Evolutionary conservation across 2,113 vertebrate species (phyloP).

Genomic region (Egretta garzetta): DNA sequence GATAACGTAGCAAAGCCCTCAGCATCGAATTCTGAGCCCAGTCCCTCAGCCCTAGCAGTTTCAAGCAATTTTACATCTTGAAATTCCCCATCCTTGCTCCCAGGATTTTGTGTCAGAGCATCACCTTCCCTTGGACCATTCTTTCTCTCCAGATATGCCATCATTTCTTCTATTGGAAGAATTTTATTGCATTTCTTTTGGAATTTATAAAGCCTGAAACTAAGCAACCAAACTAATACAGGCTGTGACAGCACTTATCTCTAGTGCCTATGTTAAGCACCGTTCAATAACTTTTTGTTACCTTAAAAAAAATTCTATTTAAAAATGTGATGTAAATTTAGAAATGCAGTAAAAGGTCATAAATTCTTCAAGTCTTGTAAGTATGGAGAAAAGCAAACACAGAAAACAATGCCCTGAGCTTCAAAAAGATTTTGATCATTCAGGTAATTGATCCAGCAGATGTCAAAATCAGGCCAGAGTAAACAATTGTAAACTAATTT

Average conservation of each 20-base stretch:
- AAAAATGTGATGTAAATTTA: neutral
- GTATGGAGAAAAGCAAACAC: neutral
- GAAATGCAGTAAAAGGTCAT: neutral
- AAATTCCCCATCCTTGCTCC: neutral
- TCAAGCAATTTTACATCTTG: neutral
- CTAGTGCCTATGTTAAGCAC: neutral
- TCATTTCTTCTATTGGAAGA: neutral
- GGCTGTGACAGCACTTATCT: neutral
- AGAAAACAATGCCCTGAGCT: conserved; percentile 28
- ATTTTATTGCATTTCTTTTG: neutral
- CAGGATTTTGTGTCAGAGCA: neutral
- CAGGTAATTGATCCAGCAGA: neutral
- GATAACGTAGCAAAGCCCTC: neutral
- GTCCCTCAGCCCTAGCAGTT: neutral
- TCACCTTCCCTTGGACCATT: neutral
- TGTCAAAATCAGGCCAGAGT: conserved; percentile 28
- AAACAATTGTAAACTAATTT: conserved; percentile 49
- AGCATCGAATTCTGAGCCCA: no score
- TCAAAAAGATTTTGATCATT: conserved; percentile 43
- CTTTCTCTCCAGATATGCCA: neutral
- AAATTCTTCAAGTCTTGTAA: conserved; percentile 27
- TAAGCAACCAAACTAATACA: neutral
- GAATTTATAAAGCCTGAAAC: conserved; percentile 13
- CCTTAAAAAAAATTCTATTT: neutral
- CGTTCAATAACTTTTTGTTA: conserved; percentile 32